A percentile compares a stretch with the other conserved stretches of the same genome.
These are phyloP conservation scores for Grapholita molesta DNA, from an alignment of 1,140 invertebrate species.

Conservation along the genomic window DNA sequence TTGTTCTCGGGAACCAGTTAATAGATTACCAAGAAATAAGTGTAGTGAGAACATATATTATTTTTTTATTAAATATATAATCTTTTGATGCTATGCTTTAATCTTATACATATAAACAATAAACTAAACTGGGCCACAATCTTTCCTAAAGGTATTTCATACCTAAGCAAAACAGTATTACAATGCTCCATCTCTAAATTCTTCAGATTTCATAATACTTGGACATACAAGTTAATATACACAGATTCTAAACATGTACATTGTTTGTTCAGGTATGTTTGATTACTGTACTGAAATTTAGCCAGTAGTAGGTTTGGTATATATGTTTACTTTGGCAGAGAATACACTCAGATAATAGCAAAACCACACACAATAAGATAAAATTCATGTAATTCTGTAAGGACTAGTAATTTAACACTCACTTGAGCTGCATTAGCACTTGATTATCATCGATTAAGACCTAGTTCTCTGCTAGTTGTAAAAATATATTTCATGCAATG, in stretches of 20 bases:
- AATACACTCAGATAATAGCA: background rate
- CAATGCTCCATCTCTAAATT: no score
- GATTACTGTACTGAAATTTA: background rate
- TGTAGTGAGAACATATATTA: no score
- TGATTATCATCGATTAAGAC: background rate
- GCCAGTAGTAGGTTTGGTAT: background rate
- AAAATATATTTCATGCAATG: conserved; percentile 23
- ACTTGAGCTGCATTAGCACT: background rate
- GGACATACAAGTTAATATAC: background rate
- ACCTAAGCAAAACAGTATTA: no score
- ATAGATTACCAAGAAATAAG: no score
- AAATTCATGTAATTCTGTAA: background rate
- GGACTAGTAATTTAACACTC: background rate
- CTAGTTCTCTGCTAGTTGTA: conserved; percentile 1
- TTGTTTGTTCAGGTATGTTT: background rate
- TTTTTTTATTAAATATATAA: no score
- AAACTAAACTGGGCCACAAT: no score
- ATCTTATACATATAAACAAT: no score
- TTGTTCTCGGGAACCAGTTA: no score
- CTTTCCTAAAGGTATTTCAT: no score
- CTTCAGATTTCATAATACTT: background rate
- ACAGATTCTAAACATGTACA: background rate
- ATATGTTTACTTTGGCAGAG: background rate
- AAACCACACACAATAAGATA: background rate
- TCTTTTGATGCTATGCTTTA: no score